A percentile compares a stretch with the other conserved stretches of the same genome.
Evolutionary conservation across 2,888 invertebrate genomes (phyloP).

Genomic region (Torymus aiolomorphi): DNA sequence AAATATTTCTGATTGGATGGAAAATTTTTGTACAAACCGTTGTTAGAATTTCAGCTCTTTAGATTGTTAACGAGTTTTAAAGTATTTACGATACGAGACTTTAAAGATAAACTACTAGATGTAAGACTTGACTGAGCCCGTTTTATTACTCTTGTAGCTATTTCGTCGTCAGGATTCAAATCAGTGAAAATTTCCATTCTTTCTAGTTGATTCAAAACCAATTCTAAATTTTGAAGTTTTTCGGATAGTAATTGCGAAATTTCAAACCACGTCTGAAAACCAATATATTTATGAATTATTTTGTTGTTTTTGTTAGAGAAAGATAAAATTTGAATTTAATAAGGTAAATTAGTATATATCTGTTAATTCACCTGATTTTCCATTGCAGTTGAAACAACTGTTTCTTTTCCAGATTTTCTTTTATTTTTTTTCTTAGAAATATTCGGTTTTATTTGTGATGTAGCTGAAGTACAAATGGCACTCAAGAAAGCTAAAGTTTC

Average conservation of each 20-base stretch:
- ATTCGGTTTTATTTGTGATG: slow-evolving; percentile 64
- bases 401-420: slow-evolving; percentile 68
- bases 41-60: slow-evolving; percentile 68
- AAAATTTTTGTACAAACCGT: slow-evolving; percentile 59
- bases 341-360: slow-evolving; percentile 5
- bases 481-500: slow-evolving; percentile 71
- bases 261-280: slow-evolving; percentile 70
- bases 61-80: slow-evolving; percentile 69
- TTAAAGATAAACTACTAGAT: slow-evolving; percentile 70
- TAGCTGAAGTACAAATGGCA: slow-evolving; percentile 68
- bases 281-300: background rate
- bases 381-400: slow-evolving; percentile 61
- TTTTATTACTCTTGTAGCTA: slow-evolving; percentile 64
- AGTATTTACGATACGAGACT: slow-evolving; percentile 68
- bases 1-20: slow-evolving; percentile 57
- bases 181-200: slow-evolving; percentile 68
- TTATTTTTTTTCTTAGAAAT: slow-evolving; percentile 69
- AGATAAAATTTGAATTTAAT: background rate
- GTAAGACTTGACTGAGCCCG: slow-evolving; percentile 68
- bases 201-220: slow-evolving; percentile 66
- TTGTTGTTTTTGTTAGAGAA: too few relatives aligned
- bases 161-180: slow-evolving; percentile 63
- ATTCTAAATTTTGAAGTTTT: slow-evolving; percentile 67
- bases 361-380: slow-evolving; percentile 65
- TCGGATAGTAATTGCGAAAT: slow-evolving; percentile 66